phyloP scores from a whole-genome alignment of 2,113 vertebrate species.

The Canis aureus region DNA sequence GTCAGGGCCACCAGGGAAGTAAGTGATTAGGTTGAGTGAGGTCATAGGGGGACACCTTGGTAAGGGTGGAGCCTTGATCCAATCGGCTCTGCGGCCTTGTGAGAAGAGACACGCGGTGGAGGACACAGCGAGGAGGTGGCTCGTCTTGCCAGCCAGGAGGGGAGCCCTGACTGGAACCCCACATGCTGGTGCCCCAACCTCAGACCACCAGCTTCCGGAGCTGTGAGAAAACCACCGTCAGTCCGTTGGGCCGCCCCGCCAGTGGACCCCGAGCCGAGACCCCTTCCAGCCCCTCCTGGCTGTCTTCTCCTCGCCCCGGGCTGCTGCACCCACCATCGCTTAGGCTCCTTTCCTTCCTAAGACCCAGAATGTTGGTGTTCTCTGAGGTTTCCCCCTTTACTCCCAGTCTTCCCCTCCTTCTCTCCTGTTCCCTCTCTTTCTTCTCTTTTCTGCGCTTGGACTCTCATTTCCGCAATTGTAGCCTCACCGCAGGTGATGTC shows the following conservation, averaged over 20 bases:
- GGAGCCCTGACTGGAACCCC: not conserved
- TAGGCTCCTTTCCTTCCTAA: not conserved
- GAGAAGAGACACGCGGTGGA: not conserved
- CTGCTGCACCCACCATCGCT: not conserved
- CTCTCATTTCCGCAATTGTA: not conserved
- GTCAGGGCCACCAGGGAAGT: not conserved
- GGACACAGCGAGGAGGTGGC: not conserved
- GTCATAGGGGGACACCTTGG: not conserved
- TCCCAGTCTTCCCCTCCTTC: too few species aligned
- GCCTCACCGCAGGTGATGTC: not conserved
- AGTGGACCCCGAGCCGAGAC: accelerated
- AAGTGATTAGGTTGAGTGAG: not conserved
- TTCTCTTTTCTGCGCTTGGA: not conserved
- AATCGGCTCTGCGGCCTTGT: not conserved
- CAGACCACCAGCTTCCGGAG: not conserved
- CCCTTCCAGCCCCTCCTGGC: not conserved
- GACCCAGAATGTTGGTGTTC: not conserved
- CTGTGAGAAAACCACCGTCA: not conserved
- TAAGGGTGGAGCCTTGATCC: not conserved
- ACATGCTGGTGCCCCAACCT: too few species aligned
- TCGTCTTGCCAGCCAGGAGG: not conserved
- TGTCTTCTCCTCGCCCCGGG: too few species aligned
- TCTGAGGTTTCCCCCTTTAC: not conserved
- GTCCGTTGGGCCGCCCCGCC: not conserved
- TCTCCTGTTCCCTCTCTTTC: not conserved